Evolutionary conservation across 2,797 vertebrate species (phyloP), one percentile per base, ranked within the genome.

Genomic region (Macropus fuliginosus): DNA sequence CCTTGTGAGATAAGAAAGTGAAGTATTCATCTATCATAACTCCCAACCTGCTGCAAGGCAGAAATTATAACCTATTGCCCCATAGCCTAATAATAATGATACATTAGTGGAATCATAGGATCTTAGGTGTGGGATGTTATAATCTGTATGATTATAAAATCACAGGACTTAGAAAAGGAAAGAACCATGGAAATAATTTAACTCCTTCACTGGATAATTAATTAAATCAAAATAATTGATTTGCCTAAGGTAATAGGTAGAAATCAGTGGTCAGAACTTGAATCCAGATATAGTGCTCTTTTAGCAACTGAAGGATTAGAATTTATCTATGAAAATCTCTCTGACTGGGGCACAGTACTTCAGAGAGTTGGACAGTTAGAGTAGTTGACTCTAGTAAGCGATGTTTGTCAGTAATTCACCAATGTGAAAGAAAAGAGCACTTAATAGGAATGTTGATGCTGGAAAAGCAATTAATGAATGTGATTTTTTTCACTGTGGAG

Each of bases 11-110:
- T 31, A 94, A 93, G 52, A 6, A 34, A 89, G 54, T 93, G 95
- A 97, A 93, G 55, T 96, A 94, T 24, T 54, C 55, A 34, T 46
- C 91, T 93, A 57, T 52, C n/a, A 94, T 5, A 31, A 81, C n/a
- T 92, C 46, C 92, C 13, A 29, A 91, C 2, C 31, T 34, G 29
- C 54, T 12, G 10, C 40, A 94, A 27, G 40, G 40, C 3, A 87
- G 9, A 87, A 9, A 87, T 0, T 12, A 10, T 87, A 21, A 3
- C 40, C 40, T 87, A 87, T 87, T 9, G 8, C 40, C 40, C 52
- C 9, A 52, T 27, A 21, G 8, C 40, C 40, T 87, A 87, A 87
- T 50, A 40, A 66, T 66, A 66, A 74, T 40, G 4, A 50, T 87
- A 9, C 74, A 46, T 87, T 40, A 27, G 18, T 3, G 9, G 66